Conservation (phyloP, 2,888 invertebrate genomes). For the Leptinotarsa haldemani region DNA sequence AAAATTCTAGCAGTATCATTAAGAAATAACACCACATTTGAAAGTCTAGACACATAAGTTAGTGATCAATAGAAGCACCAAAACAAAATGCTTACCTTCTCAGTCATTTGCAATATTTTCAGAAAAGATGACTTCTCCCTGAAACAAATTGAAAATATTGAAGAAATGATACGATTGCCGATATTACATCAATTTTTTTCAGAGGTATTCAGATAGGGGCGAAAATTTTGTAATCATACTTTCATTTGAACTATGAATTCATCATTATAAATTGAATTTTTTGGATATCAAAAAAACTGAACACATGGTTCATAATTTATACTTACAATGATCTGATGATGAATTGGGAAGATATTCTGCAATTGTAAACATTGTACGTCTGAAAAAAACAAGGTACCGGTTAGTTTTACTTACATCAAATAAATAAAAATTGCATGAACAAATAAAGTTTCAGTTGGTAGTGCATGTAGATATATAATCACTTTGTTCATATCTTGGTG, state of each 20-base stretch:
- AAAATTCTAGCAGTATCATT: too few species aligned
- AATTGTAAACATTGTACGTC: too few species aligned
- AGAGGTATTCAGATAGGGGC: constrained; percentile 56
- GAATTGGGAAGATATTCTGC: too few species aligned
- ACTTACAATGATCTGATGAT: not conserved
- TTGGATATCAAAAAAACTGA: not conserved
- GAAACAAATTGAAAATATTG: not conserved
- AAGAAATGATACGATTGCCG: not conserved
- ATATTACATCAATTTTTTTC: not conserved
- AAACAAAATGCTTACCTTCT: not conserved
- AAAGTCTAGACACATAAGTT: too few species aligned
- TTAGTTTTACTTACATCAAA: constrained; percentile 21
- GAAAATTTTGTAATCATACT: constrained; percentile 61
- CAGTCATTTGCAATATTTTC: too few species aligned
- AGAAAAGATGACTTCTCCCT: not conserved
- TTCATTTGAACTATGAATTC: constrained; percentile 64
- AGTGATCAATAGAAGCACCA: not conserved
- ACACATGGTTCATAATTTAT: too few species aligned
- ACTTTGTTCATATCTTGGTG: constrained; percentile 38
- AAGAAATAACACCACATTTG: too few species aligned
- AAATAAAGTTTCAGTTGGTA: constrained; percentile 39
- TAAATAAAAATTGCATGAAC: constrained; percentile 6
- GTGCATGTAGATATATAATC: constrained; percentile 41
- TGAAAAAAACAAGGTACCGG: not conserved
- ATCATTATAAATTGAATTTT: constrained; percentile 49